Evolutionary conservation across 2,113 vertebrate species (phyloP).

Genomic region (Peucedramus taeniatus): DNA sequence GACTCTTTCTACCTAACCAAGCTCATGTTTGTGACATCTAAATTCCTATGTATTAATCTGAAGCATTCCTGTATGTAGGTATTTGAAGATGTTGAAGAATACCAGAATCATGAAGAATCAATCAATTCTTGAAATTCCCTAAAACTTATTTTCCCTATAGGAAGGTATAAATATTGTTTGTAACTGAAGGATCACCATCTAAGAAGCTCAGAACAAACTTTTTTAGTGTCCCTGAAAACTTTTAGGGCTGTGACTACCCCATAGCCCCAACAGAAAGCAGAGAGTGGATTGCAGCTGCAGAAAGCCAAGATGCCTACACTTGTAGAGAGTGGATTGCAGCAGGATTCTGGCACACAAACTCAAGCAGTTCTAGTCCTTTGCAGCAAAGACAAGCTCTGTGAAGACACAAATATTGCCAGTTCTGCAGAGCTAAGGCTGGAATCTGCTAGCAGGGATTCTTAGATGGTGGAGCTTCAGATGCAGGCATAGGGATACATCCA

Average conservation of each 20-base stretch:
- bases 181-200: neutral
- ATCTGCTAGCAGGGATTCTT: neutral
- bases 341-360: neutral
- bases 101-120: conserved; percentile 27
- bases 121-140: neutral
- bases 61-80: neutral
- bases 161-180: neutral
- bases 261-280: accelerated
- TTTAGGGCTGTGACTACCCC: neutral
- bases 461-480: neutral
- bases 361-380: neutral
- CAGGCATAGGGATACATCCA: neutral
- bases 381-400: neutral
- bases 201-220: neutral
- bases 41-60: neutral
- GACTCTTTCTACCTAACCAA: neutral
- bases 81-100: neutral
- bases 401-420: neutral
- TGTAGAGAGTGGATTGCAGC: neutral
- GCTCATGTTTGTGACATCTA: neutral
- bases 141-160: neutral
- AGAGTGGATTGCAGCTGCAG: neutral
- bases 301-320: neutral
- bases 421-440: neutral
- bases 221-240: neutral